Evolutionary conservation across 2,113 vertebrate species (phyloP).

Genomic region (Dicrurus megarhynchus): DNA sequence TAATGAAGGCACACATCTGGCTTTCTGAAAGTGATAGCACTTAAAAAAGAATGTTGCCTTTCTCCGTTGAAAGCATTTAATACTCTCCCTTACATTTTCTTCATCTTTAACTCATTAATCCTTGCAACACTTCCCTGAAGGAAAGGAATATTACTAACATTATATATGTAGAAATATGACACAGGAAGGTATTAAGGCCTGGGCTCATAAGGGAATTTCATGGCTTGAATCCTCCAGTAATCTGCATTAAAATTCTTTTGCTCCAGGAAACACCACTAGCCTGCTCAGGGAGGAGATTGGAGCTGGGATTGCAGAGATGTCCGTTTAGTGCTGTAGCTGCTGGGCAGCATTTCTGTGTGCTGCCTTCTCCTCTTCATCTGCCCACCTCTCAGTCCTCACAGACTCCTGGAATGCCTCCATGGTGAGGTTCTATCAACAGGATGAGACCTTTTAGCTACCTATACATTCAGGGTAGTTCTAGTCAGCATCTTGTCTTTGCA

Average conservation of each 20-base stretch:
- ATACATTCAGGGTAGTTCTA: background rate
- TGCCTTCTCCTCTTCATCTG: background rate
- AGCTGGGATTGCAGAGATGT: background rate
- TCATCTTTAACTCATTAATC: background rate
- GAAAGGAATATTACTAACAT: background rate
- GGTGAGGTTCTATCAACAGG: background rate
- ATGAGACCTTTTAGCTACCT: background rate
- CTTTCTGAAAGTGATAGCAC: background rate
- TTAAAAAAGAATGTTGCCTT: background rate
- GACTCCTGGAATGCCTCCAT: background rate
- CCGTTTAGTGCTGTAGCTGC: background rate
- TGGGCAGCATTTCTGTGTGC: fast-evolving
- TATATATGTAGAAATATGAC: background rate
- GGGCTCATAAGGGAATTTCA: background rate
- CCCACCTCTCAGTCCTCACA: too few relatives aligned
- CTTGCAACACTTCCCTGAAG: background rate
- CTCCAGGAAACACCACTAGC: background rate
- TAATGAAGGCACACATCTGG: fast-evolving
- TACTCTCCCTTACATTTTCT: background rate
- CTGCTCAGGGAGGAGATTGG: background rate
- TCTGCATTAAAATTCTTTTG: background rate
- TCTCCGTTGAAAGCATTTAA: background rate
- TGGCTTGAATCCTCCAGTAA: background rate
- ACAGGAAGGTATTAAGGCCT: background rate
- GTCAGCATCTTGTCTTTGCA: background rate